These are phyloP conservation scores for Hirundo rustica DNA, from an alignment of 2,797 vertebrate species.

Conservation along the genomic window DNA sequence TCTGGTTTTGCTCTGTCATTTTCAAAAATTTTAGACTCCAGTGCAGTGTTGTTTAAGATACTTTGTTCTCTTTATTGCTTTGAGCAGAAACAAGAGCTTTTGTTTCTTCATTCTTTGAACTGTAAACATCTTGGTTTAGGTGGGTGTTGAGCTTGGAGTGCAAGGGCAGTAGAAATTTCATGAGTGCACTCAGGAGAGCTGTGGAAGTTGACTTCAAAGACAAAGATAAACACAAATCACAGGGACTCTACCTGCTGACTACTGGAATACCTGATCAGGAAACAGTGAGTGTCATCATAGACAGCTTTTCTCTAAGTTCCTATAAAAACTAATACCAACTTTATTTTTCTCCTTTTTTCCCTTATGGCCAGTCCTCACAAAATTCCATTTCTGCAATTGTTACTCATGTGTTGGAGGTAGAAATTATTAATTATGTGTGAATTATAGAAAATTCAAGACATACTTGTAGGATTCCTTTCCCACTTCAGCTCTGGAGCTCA, in stretches of 20 bases:
- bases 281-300: constrained; percentile 65
- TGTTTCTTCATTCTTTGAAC: neutral
- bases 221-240: constrained; percentile 67
- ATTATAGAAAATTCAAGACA: neutral
- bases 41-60: neutral
- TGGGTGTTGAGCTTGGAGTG: constrained; percentile 78
- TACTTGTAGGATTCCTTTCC: neutral
- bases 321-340: neutral
- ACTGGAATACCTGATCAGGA: constrained; percentile 84
- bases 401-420: neutral
- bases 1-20: neutral
- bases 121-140: constrained; percentile 60
- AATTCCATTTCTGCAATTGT: neutral
- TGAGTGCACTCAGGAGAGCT: constrained; percentile 75
- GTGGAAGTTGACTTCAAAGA: constrained; percentile 77
- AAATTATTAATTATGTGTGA: neutral
- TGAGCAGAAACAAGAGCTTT: neutral
- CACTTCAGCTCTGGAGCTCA: neutral
- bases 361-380: neutral
- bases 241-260: constrained; percentile 82
- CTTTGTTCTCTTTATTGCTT: neutral
- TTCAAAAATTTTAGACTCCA: neutral
- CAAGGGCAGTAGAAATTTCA: constrained; percentile 76
- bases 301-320: neutral
- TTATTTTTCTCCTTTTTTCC: neutral